These are phyloP conservation scores for Mesembrinibis cayennensis DNA, from an alignment of 2,113 vertebrate genomes.

Conservation along the genomic window DNA sequence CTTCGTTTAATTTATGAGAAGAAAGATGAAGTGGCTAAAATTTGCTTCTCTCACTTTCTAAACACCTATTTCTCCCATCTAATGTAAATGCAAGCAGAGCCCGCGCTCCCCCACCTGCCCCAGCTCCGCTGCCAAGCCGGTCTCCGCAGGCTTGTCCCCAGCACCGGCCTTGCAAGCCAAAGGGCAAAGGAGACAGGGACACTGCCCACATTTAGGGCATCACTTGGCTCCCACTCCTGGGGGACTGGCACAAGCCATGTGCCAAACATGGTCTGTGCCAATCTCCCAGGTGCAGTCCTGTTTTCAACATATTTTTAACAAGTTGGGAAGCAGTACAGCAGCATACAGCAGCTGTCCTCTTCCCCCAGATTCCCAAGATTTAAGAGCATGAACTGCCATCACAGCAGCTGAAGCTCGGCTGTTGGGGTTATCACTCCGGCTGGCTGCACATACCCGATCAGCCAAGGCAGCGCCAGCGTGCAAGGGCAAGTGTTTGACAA, in stretches of 20 bases:
- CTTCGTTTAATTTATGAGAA: background rate
- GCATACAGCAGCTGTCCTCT: background rate
- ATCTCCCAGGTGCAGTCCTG: background rate
- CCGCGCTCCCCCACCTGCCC: accelerated
- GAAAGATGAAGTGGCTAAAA: background rate
- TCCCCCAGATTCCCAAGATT: background rate
- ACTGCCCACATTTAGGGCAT: background rate
- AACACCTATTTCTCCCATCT: background rate
- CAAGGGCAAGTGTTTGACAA: background rate
- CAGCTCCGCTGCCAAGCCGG: accelerated
- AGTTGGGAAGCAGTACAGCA: background rate
- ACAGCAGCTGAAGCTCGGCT: background rate
- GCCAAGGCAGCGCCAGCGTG: background rate
- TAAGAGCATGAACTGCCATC: background rate
- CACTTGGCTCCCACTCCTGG: background rate
- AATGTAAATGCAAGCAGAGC: accelerated
- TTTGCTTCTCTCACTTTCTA: background rate
- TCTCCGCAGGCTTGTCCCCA: background rate
- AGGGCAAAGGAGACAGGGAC: background rate
- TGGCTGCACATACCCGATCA: background rate
- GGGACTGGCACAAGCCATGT: background rate
- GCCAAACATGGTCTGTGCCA: background rate
- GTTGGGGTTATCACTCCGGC: background rate
- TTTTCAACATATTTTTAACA: background rate
- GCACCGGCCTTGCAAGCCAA: background rate